phyloP scores from a whole-genome alignment of 2,888 invertebrate genomes.

The Hemistola chrysoprasaria region DNA sequence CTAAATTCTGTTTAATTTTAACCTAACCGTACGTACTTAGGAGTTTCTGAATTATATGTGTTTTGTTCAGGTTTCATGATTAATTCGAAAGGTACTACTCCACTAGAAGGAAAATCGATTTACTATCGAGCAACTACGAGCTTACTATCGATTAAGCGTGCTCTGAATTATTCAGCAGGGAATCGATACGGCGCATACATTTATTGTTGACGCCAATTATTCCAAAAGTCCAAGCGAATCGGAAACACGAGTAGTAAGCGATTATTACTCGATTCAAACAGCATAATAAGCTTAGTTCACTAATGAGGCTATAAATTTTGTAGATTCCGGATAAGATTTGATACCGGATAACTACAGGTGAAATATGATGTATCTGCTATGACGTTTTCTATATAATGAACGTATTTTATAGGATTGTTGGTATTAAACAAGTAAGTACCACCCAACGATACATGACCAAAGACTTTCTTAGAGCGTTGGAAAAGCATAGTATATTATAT shows the following conservation, averaged over 20 bases:
- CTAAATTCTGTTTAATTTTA: no score
- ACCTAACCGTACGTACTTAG: no score
- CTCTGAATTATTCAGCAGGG: conserved; percentile 51
- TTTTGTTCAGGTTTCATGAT: no score
- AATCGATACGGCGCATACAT: conserved; percentile 23
- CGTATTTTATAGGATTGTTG: no score
- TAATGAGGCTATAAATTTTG: conserved; percentile 40
- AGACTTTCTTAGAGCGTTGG: no score
- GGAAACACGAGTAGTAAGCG: no score
- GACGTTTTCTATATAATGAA: background rate
- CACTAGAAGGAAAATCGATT: conserved; percentile 44
- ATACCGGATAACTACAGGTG: conserved; percentile 10
- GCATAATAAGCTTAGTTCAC: conserved; percentile 21
- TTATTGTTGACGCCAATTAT: conserved; percentile 10
- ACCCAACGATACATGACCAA: no score
- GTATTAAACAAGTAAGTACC: no score
- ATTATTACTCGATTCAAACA: no score
- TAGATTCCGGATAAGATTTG: conserved; percentile 21
- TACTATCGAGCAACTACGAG: conserved; percentile 48
- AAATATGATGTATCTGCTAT: background rate
- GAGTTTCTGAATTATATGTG: no score
- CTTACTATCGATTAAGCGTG: conserved; percentile 55
- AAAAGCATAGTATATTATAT: no score
- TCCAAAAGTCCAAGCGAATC: background rate
- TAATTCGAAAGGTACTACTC: conserved; percentile 13